Evolutionary conservation across 2,113 vertebrate species (phyloP).

Genomic region (Agapornis roseicollis): DNA sequence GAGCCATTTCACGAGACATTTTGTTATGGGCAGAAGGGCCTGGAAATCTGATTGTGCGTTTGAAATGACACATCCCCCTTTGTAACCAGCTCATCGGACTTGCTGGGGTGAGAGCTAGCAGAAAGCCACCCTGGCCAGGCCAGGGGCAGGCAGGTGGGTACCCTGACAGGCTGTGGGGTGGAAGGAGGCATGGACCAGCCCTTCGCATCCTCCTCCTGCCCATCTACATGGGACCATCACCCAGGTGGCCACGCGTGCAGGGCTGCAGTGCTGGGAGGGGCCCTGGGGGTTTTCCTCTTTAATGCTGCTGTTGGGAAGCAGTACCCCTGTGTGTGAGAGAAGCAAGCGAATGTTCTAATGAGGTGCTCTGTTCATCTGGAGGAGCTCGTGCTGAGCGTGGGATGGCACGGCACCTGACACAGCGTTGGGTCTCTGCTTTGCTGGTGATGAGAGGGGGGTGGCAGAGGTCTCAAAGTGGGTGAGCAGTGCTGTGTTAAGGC

Average conservation of each 20-base stretch:
- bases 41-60: slow-evolving; percentile 24
- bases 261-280: neutral
- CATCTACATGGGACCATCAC: rapidly evolving
- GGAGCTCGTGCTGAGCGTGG: neutral
- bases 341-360: neutral
- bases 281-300: neutral
- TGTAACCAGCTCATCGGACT: neutral
- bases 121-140: neutral
- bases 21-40: neutral
- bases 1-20: slow-evolving; percentile 40
- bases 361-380: neutral
- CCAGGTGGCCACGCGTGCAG: rapidly evolving
- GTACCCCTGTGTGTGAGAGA: neutral
- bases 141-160: neutral
- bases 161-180: neutral
- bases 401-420: neutral
- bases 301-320: neutral
- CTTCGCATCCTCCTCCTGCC: rapidly evolving
- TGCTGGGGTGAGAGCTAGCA: neutral
- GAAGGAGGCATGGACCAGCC: neutral
- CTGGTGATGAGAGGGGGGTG: neutral
- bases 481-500: too few species aligned
- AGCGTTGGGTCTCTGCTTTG: neutral
- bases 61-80: slow-evolving; percentile 26
- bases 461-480: neutral